Evolutionary conservation across 2,888 invertebrate species (phyloP).

Genomic region (Aelia acuminata): DNA sequence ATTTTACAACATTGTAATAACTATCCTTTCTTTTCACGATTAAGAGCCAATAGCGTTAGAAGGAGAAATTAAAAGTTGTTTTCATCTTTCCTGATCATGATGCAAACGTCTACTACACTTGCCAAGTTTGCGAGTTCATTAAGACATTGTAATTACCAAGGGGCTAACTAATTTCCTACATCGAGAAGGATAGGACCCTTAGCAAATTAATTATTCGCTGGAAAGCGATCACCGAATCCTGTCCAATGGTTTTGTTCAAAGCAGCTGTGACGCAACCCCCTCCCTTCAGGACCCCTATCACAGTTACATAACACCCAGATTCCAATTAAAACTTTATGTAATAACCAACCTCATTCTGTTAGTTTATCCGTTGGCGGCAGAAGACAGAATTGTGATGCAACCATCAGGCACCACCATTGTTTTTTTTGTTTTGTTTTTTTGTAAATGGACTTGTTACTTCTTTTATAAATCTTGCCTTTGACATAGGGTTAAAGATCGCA

Average conservation of each 20-base stretch:
- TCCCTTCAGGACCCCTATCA: constrained; percentile 14
- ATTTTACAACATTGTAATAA: not conserved
- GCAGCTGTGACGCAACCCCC: constrained; percentile 46
- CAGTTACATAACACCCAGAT: constrained; percentile 51
- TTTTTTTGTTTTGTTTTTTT: not conserved
- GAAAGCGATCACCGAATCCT: constrained; percentile 41
- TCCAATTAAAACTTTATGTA: constrained; percentile 58
- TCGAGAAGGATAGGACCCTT: constrained; percentile 9
- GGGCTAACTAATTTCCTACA: constrained; percentile 41
- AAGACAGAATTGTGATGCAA: constrained; percentile 36
- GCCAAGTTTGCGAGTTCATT: constrained; percentile 29
- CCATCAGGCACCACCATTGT: constrained; percentile 24
- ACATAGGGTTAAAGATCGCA: not conserved
- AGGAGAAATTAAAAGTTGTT: not conserved
- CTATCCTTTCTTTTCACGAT: not conserved
- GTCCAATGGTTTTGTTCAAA: constrained; percentile 49
- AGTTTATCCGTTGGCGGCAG: constrained; percentile 37
- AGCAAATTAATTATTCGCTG: constrained; percentile 37
- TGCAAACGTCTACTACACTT: constrained; percentile 29
- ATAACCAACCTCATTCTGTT: constrained; percentile 54
- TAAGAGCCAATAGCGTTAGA: not conserved
- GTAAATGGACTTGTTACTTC: not conserved
- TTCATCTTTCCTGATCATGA: not conserved
- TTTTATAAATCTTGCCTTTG: constrained; percentile 5
- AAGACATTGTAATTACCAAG: constrained; percentile 44